Percentiles rank a stretch among this genome's conserved stretches.
These are phyloP conservation scores for Oryzias melastigma DNA, from an alignment of 2,113 vertebrate species.

Conservation along the genomic window DNA sequence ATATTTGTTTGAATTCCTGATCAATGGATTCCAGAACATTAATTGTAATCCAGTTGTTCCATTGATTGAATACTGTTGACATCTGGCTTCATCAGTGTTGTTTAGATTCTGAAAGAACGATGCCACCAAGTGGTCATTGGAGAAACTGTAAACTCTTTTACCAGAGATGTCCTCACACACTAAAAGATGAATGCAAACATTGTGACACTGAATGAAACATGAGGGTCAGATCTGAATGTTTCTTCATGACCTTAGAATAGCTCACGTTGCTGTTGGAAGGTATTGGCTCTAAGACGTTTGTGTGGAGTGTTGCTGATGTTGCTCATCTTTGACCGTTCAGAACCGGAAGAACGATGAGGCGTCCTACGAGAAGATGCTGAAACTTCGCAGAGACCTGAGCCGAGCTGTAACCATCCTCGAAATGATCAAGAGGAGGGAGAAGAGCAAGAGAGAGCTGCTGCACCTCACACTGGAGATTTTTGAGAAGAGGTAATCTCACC, in stretches of 20 bases:
- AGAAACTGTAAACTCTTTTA: slow-evolving; percentile 1
- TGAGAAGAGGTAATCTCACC: slow-evolving; percentile 87
- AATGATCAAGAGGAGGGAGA: slow-evolving; percentile 98
- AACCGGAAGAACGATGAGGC: slow-evolving; percentile 99
- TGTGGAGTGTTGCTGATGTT: no score
- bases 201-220: no score
- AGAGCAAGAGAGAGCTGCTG: slow-evolving; percentile 96
- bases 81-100: background rate
- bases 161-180: no score
- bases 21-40: background rate
- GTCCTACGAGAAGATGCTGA: slow-evolving; percentile 99
- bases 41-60: background rate
- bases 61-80: background rate
- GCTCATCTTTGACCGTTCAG: slow-evolving; percentile 58
- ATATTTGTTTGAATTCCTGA: no score
- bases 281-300: no score
- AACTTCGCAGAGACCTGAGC: slow-evolving; percentile 93
- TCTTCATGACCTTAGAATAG: no score
- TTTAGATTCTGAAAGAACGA: slow-evolving; percentile 71
- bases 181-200: no score
- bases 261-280: no score
- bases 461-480: slow-evolving; percentile 98
- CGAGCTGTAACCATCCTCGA: slow-evolving; percentile 96
- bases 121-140: slow-evolving; percentile 36
- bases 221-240: no score